Percentiles rank a stretch among this genome's conserved stretches.
Conservation (phyloP, 2,888 invertebrate species). For the Bembecia ichneumoniformis region DNA sequence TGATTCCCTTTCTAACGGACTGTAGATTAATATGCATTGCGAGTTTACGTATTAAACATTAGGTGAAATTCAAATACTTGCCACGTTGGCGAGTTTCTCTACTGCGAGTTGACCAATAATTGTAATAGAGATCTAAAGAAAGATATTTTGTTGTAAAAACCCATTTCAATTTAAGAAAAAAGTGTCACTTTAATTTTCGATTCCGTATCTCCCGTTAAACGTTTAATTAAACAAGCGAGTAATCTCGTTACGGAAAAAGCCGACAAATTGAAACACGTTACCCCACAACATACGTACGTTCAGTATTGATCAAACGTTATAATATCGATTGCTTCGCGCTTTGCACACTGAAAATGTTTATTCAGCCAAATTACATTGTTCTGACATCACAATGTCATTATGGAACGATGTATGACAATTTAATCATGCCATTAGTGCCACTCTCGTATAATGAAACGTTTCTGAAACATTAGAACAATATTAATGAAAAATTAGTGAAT, state of each 20-base stretch:
- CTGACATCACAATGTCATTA: neutral
- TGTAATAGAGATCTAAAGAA: no score
- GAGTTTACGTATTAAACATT: no score
- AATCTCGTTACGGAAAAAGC: neutral
- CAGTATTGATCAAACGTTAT: conserved; percentile 20
- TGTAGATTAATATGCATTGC: no score
- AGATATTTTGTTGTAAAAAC: no score
- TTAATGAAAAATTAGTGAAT: no score
- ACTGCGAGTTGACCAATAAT: no score
- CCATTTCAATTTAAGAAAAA: no score
- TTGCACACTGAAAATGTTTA: conserved; percentile 1
- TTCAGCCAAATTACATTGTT: conserved; percentile 1
- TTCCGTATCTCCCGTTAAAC: neutral
- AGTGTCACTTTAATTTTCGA: no score
- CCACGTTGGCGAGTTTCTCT: no score
- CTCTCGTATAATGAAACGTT: neutral
- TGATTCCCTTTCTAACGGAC: no score
- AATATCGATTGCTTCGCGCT: conserved; percentile 14
- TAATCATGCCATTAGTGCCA: neutral
- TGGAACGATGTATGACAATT: neutral
- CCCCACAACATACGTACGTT: conserved; percentile 10
- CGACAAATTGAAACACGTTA: conserved; percentile 10
- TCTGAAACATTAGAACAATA: no score
- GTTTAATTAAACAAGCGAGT: neutral
- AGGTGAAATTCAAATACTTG: no score